phyloP scores from a whole-genome alignment of 2,113 vertebrate species.

The Laterallus jamaicensis region DNA sequence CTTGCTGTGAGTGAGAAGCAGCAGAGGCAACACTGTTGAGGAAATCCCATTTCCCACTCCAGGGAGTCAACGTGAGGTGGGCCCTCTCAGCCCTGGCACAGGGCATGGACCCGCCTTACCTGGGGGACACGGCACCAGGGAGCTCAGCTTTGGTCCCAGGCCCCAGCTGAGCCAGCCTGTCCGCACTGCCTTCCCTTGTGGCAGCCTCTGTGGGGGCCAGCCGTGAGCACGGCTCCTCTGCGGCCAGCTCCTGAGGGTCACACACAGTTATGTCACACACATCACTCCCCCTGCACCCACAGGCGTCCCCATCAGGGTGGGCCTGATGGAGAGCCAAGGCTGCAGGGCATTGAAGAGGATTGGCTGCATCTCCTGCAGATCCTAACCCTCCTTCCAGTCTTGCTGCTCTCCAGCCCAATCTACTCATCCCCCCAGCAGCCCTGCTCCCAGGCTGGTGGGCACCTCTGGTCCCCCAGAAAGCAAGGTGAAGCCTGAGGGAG shows the following conservation, averaged over 20 bases:
- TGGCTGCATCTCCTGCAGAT: not conserved
- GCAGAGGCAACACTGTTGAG: not conserved
- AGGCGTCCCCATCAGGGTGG: not conserved
- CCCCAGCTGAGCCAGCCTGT: conserved; percentile 60
- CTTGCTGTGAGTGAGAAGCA: conserved; percentile 64
- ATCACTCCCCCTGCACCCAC: not conserved
- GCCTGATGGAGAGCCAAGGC: not conserved
- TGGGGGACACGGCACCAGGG: conserved; percentile 56
- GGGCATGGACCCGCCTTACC: not conserved
- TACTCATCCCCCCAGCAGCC: not conserved
- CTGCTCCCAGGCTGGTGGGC: not conserved
- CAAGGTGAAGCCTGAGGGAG: not conserved
- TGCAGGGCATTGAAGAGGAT: not conserved
- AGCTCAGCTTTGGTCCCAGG: conserved; percentile 28
- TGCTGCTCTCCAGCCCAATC: not conserved
- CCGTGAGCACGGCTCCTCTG: conserved; percentile 21
- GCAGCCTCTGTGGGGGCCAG: not conserved
- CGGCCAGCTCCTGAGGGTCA: conserved; percentile 28
- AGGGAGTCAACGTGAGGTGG: not conserved
- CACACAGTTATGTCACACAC: not conserved
- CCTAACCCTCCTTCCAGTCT: not conserved
- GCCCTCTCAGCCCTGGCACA: not conserved
- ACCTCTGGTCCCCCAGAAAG: not conserved
- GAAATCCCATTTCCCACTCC: not conserved
- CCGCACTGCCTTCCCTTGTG: conserved; percentile 29